A percentile compares a stretch with the other conserved stretches of the same genome.
phyloP scores from a whole-genome alignment of 2,797 vertebrate species.

The Muscicapa striata region DNA sequence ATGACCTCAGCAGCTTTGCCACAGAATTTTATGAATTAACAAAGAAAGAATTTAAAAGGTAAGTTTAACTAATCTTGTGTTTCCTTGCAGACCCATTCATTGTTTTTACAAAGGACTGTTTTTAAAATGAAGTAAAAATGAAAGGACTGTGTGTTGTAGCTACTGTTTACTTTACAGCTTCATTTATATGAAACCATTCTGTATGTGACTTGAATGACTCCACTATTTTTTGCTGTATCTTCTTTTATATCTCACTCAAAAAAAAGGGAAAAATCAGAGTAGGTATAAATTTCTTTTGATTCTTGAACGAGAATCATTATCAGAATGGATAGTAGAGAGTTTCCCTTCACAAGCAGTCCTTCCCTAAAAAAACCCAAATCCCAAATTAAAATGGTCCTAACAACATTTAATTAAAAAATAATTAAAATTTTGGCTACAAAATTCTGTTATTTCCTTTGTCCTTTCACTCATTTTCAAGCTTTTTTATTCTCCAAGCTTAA shows the following conservation, averaged over 20 bases:
- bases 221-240: background rate
- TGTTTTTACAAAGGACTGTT: conserved; percentile 49
- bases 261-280: background rate
- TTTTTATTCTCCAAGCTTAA: background rate
- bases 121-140: conserved; percentile 20
- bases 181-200: background rate
- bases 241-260: background rate
- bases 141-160: conserved; percentile 1
- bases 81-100: conserved; percentile 32
- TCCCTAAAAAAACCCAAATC: background rate
- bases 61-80: conserved; percentile 48
- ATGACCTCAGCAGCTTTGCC: conserved; percentile 59
- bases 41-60: conserved; percentile 71
- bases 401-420: background rate
- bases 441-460: background rate
- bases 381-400: background rate
- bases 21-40: conserved; percentile 74
- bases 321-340: background rate
- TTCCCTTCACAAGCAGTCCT: background rate
- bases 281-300: background rate
- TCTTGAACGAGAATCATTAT: background rate
- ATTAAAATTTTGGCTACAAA: background rate
- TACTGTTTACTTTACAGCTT: conserved; percentile 49
- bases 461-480: background rate
- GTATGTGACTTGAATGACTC: background rate